These are phyloP conservation scores for Pseudochaenichthys georgianus DNA, from an alignment of 2,797 vertebrate genomes.

Conservation along the genomic window DNA sequence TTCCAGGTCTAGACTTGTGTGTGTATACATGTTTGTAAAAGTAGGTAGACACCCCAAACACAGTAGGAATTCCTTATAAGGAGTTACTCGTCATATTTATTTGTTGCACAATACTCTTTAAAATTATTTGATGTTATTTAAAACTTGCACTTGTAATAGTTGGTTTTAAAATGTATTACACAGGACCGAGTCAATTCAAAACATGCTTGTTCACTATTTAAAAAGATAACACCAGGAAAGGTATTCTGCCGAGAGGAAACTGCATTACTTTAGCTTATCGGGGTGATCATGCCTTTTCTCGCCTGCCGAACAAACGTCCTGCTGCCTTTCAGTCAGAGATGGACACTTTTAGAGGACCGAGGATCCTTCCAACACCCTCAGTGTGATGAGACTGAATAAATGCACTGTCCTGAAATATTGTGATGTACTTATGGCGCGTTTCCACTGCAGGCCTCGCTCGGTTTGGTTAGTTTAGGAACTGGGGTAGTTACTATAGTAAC, in stretches of 20 bases:
- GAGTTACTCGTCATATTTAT: background rate
- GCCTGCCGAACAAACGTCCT: no score
- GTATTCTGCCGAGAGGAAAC: no score
- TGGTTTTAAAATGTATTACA: background rate
- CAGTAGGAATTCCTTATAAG: background rate
- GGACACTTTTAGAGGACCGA: background rate
- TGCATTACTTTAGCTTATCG: background rate
- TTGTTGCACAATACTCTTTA: background rate
- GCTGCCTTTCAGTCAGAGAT: background rate
- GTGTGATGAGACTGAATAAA: background rate
- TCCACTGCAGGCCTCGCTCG: no score
- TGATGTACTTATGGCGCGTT: no score
- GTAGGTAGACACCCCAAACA: no score
- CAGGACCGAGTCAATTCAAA: no score
- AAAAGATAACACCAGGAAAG: no score
- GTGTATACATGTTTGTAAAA: background rate
- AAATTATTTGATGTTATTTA: background rate
- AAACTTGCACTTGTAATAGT: no score
- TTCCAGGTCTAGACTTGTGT: background rate
- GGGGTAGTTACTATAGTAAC: no score
- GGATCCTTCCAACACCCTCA: no score
- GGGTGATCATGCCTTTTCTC: background rate
- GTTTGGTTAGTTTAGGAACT: no score
- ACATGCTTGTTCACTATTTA: no score
- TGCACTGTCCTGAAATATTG: background rate